A percentile compares a stretch with the other conserved stretches of the same genome.
Conservation (phyloP, 92 coral and sea anemone species). For the Meandrina meandrites region DNA sequence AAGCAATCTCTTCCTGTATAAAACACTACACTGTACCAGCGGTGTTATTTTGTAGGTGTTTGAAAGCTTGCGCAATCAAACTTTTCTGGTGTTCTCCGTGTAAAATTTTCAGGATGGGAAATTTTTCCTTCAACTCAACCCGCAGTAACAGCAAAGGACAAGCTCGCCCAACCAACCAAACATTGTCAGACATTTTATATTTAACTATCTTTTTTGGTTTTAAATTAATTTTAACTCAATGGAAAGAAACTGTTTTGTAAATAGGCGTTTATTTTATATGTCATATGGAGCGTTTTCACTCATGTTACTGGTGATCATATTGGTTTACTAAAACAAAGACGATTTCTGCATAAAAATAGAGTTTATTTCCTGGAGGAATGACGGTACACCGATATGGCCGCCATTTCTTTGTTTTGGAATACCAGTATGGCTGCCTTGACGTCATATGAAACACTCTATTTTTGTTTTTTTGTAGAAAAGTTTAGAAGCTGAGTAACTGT, state of each 20-base stretch:
- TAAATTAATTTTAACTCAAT: neutral
- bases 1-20: neutral
- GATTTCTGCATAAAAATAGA: no score
- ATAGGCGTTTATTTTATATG: neutral
- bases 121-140: constrained; percentile 1
- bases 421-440: no score
- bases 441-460: no score
- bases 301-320: no score
- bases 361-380: no score
- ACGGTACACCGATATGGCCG: no score
- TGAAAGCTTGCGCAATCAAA: neutral
- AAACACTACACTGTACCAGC: neutral
- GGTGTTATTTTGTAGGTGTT: neutral
- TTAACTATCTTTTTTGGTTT: neutral
- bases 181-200: constrained; percentile 20
- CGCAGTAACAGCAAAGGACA: neutral
- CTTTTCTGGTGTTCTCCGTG: neutral
- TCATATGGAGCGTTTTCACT: no score
- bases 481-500: no score
- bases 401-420: no score
- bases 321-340: no score
- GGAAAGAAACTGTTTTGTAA: neutral
- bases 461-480: no score
- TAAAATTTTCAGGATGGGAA: constrained; percentile 16
- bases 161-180: neutral